These are phyloP conservation scores for Apodemia hepburni DNA, from an alignment of 2,888 invertebrate species.

Conservation along the genomic window DNA sequence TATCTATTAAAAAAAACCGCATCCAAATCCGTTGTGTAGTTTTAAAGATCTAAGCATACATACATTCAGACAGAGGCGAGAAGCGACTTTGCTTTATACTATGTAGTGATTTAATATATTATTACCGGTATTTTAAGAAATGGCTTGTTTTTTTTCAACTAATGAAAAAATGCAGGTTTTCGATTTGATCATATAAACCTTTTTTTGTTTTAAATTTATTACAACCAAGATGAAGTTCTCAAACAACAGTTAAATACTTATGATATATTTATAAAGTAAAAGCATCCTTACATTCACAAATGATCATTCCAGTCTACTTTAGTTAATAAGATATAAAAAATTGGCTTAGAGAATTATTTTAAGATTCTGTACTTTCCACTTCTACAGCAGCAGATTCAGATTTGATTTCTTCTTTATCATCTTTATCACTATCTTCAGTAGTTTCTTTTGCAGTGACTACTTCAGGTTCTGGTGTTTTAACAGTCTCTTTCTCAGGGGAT, in stretches of 20 bases:
- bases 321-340: neutral
- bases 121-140: too few species aligned
- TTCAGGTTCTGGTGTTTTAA: conserved; percentile 30
- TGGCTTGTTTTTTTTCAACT: too few species aligned
- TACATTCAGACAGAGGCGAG: too few species aligned
- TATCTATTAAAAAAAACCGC: too few species aligned
- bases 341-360: neutral
- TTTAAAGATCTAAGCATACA: too few species aligned
- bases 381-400: conserved; percentile 23
- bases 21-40: too few species aligned
- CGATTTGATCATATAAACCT: too few species aligned
- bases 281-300: conserved; percentile 7
- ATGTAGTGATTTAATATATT: too few species aligned
- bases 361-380: conserved; percentile 13
- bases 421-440: conserved; percentile 30
- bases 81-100: too few species aligned
- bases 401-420: conserved; percentile 24
- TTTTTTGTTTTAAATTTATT: too few species aligned
- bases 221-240: neutral
- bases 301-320: neutral
- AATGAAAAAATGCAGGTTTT: too few species aligned
- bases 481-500: conserved; percentile 33
- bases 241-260: neutral
- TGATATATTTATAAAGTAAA: conserved; percentile 5
- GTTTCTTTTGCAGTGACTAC: conserved; percentile 25